These are phyloP conservation scores for Lophotis ruficrista DNA, from an alignment of 2,113 vertebrate genomes.

Conservation along the genomic window DNA sequence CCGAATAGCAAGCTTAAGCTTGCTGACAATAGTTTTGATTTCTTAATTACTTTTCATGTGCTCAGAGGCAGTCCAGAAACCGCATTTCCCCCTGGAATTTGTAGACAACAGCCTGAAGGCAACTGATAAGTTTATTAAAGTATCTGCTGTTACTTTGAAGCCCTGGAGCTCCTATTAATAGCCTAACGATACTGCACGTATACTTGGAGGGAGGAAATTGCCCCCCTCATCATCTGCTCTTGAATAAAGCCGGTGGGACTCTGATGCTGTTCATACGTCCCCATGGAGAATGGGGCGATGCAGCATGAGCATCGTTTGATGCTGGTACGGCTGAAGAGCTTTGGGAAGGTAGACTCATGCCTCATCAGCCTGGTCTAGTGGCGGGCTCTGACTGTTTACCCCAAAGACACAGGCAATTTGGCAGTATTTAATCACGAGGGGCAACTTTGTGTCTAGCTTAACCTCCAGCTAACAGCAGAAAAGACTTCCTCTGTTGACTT, in stretches of 20 bases:
- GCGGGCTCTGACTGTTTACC: accelerated
- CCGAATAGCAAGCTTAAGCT: not conserved
- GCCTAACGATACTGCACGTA: not conserved
- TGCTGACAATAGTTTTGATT: not conserved
- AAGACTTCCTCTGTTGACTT: not conserved
- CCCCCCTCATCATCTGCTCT: not conserved
- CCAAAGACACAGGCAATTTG: not conserved
- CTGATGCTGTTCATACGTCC: not conserved
- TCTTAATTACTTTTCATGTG: constrained; percentile 41
- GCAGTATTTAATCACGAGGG: not conserved
- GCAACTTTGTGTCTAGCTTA: not conserved
- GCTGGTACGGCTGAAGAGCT: not conserved
- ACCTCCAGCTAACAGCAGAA: not conserved
- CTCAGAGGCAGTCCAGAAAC: not conserved
- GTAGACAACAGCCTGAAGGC: constrained; percentile 15
- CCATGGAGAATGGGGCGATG: not conserved
- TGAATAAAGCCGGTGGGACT: not conserved
- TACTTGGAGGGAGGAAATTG: not conserved
- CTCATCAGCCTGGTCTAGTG: not conserved
- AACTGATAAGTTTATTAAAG: constrained; percentile 53
- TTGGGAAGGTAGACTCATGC: not conserved
- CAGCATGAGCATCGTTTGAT: not conserved
- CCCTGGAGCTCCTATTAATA: constrained; percentile 13
- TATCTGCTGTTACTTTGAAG: not conserved
- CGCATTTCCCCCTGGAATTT: not conserved